A percentile compares a stretch with the other conserved stretches of the same genome.
These are phyloP conservation scores for Scaptomyza pallida DNA, from an alignment of 1,140 invertebrate genomes.

Conservation along the genomic window DNA sequence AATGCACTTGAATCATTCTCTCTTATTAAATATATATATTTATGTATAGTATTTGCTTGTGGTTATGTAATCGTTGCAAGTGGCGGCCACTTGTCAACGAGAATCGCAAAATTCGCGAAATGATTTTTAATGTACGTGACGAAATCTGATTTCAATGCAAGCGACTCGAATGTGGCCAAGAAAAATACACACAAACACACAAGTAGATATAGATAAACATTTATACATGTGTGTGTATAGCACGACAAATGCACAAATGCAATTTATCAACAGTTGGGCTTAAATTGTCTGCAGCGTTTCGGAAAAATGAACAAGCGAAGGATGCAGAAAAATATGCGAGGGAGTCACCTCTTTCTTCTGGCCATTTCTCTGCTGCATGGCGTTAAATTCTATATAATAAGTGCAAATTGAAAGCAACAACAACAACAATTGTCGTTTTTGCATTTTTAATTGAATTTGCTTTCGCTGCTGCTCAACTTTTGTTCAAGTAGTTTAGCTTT, in stretches of 20 bases:
- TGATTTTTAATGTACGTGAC: constrained; percentile 79
- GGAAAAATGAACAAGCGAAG: constrained; percentile 65
- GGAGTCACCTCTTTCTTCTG: constrained; percentile 6
- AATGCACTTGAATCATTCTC: neutral
- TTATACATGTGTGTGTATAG: constrained; percentile 30
- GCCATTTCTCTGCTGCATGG: constrained; percentile 6
- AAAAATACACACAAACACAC: constrained; percentile 7
- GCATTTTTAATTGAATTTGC: constrained; percentile 48
- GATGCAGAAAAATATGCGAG: constrained; percentile 35
- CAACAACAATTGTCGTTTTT: constrained; percentile 22
- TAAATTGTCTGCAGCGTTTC: constrained; percentile 79
- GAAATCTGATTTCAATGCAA: constrained; percentile 77
- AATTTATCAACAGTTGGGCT: constrained; percentile 80
- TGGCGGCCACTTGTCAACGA: constrained; percentile 61
- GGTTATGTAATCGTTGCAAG: constrained; percentile 68
- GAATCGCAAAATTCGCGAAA: constrained; percentile 45
- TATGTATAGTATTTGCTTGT: neutral
- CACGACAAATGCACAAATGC: constrained; percentile 66
- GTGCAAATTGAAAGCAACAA: constrained; percentile 67
- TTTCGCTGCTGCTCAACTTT: neutral
- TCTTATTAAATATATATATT: neutral
- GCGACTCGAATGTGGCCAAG: constrained; percentile 29
- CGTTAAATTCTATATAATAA: constrained; percentile 71
- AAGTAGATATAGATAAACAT: neutral
- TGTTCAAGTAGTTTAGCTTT: constrained; percentile 8